Evolutionary conservation across 1,140 invertebrate genomes (phyloP).

Genomic region (Apis cerana): DNA sequence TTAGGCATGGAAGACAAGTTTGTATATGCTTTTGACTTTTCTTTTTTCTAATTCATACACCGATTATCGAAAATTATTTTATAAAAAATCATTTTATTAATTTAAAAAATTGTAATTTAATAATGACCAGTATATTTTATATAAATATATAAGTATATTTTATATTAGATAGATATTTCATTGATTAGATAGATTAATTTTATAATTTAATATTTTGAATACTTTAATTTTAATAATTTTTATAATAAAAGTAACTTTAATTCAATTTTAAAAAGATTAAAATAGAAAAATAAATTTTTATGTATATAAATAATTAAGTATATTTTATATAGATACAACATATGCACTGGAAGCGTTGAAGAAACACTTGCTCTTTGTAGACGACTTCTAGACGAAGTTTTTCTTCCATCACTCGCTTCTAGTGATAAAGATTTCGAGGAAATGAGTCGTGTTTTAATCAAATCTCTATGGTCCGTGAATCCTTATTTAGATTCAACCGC

Average conservation of each 20-base stretch:
- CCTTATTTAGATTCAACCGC: slow-evolving; percentile 76
- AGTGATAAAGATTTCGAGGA: slow-evolving; percentile 65
- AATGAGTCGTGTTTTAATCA: slow-evolving; percentile 74
- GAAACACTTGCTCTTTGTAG: slow-evolving; percentile 75
- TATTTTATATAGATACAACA: slow-evolving; percentile 78
- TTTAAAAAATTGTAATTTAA: no score
- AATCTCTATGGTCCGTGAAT: slow-evolving; percentile 78
- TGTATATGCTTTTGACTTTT: slow-evolving; percentile 31
- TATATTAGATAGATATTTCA: no score
- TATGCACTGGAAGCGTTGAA: slow-evolving; percentile 75
- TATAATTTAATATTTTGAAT: no score
- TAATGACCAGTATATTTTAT: no score
- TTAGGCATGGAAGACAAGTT: slow-evolving; percentile 91
- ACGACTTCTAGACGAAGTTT: slow-evolving; percentile 75
- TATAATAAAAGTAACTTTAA: no score
- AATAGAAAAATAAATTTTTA: no score
- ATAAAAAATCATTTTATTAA: neutral
- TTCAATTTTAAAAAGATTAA: neutral
- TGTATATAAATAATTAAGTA: neutral
- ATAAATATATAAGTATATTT: no score
- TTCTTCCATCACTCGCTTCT: slow-evolving; percentile 70
- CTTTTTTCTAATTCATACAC: neutral
- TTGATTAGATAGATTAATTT: no score
- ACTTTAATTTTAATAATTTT: no score
- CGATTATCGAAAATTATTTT: no score